A percentile compares a stretch with the other conserved stretches of the same genome.
These are phyloP conservation scores for Macropodus opercularis DNA, from an alignment of 2,797 vertebrate species.

Conservation along the genomic window DNA sequence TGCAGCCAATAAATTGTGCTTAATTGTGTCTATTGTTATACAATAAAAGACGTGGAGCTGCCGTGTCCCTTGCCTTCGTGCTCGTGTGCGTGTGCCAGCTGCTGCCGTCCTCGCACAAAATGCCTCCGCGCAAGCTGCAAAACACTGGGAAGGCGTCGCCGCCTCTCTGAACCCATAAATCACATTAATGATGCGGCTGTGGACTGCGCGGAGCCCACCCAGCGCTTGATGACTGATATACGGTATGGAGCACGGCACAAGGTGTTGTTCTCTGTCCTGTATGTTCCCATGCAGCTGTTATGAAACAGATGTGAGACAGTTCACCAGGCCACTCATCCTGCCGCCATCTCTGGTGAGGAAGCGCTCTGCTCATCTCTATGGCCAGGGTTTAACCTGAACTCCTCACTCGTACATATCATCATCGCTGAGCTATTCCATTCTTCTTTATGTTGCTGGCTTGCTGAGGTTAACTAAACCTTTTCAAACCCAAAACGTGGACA, in stretches of 20 bases:
- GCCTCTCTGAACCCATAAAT: background rate
- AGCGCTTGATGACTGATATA: background rate
- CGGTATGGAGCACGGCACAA: background rate
- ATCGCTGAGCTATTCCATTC: background rate
- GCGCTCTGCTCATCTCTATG: background rate
- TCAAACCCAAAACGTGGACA: no score
- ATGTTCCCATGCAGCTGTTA: conserved; percentile 31
- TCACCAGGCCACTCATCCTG: conserved; percentile 28
- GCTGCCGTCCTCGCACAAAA: background rate
- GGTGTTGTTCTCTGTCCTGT: conserved; percentile 15
- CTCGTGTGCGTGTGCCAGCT: background rate
- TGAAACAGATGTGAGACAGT: conserved; percentile 15
- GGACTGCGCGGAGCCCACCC: conserved; percentile 1
- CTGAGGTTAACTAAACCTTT: no score
- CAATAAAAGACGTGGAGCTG: background rate
- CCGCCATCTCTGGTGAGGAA: background rate
- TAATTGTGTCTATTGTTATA: no score
- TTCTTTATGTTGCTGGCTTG: no score
- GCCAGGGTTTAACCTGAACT: background rate
- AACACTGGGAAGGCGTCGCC: conserved; percentile 13
- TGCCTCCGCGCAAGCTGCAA: background rate
- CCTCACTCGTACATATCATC: background rate
- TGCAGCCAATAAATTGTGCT: no score
- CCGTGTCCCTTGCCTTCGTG: background rate
- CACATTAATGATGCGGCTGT: conserved; percentile 2